Evolutionary conservation across 2,113 vertebrate genomes (phyloP), one percentile per base, ranked within the genome.

Genomic region (Thryonomys swinderianus): DNA sequence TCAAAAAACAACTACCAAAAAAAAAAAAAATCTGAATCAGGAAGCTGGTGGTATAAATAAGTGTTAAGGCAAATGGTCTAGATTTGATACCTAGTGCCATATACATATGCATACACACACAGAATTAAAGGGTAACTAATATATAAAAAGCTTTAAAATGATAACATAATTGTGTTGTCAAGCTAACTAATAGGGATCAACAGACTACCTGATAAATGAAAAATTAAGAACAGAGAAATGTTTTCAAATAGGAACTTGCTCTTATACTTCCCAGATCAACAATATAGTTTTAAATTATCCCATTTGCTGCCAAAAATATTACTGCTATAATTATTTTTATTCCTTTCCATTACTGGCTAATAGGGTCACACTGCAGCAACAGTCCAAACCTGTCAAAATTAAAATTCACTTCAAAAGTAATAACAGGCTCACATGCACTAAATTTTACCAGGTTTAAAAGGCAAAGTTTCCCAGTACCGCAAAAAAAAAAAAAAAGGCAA

Each of bases 371-470:
- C 82, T 93, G 21, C 9, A 94, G 51, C 83, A 94, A 89, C 0
- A 55, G 25, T 86, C 76, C 87, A 95, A 91, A 93, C 32, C 62
- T 91, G 59, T 76, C 62, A 88, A 95, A 93, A 96, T 91, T 92
- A 93, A 95, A 91, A 95, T 90, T 94, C 27, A 62, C 30, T 79
- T 92, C 73, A 95, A 76, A 76, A 73, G 32, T 88, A 88, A 67
- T 93, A 90, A 90, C 32, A 94, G 64, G 40, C 20, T 59, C 67
- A 93, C 42, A 90, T 37, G n/a, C 17, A 95, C 37, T 84, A 53
- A 80, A 83, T 94, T 59, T 91, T 69, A 82, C 21, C 27, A 66
- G 18, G 95, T 91, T 94, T 73, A 85, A 95, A 86, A 93, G 67
- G 32, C 93, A 94, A 94, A 92, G 42, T 74, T 48, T 76, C n/a